Percentiles rank a stretch among this genome's conserved stretches.
Conservation (phyloP, 2,113 vertebrate genomes). For the Cyprinodon brontotheroides region DNA sequence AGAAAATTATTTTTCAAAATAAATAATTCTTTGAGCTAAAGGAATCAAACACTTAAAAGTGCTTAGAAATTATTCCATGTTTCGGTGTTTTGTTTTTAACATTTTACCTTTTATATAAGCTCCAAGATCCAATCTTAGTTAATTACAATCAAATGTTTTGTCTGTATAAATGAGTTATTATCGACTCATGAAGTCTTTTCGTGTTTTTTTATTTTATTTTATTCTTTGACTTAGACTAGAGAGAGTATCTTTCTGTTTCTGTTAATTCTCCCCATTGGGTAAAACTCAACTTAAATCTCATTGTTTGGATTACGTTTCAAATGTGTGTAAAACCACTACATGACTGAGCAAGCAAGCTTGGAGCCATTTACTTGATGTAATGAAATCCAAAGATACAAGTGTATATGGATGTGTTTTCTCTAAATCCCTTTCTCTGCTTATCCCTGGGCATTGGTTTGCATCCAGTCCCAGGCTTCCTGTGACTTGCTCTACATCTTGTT, state of each 20-base stretch:
- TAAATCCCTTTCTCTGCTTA: constrained; percentile 24
- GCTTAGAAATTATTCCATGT: not conserved
- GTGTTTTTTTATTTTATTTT: not conserved
- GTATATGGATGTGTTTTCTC: not conserved
- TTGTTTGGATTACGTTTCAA: not conserved
- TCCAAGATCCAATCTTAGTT: not conserved
- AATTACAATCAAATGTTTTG: too few relatives aligned
- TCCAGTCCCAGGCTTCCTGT: constrained; percentile 20
- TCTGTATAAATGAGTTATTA: too few relatives aligned
- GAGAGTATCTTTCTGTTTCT: not conserved
- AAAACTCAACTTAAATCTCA: not conserved
- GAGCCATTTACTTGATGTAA: not conserved
- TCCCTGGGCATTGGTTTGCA: constrained; percentile 55
- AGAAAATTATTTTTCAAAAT: not conserved
- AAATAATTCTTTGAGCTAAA: too few relatives aligned
- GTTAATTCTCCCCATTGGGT: not conserved
- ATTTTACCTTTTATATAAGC: not conserved
- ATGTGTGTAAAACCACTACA: not conserved
- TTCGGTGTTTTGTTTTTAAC: not conserved
- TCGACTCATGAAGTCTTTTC: too few relatives aligned
- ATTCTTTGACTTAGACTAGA: too few relatives aligned
- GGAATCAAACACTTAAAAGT: not conserved
- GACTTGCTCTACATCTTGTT: constrained; percentile 4
- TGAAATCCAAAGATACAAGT: not conserved
- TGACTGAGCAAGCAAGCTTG: not conserved